Percentiles rank a stretch among this genome's conserved stretches.
Conservation (phyloP, 2,888 invertebrate genomes). For the Ganaspis brasiliensis region DNA sequence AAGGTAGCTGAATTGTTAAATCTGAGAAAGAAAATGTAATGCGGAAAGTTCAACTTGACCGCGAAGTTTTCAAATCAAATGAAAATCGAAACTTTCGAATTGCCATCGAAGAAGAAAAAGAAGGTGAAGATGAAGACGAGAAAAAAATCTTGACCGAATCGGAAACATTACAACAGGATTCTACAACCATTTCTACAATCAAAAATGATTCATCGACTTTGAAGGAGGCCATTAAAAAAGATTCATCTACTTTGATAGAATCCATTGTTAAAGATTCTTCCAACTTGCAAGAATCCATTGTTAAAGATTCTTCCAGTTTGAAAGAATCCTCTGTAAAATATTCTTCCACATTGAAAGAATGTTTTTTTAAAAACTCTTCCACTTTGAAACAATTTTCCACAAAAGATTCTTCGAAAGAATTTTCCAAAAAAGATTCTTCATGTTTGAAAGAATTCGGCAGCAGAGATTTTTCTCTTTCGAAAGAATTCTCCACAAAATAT, state of each 20-base stretch:
- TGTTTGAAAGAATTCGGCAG: background rate
- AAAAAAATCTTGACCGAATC: background rate
- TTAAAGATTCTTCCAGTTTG: background rate
- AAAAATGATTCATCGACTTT: background rate
- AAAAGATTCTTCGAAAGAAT: too few species aligned
- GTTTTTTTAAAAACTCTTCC: too few species aligned
- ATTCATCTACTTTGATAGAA: background rate
- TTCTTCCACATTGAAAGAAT: background rate
- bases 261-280: too few species aligned
- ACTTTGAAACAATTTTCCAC: too few species aligned
- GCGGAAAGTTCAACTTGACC: constrained; percentile 69
- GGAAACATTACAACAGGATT: too few species aligned
- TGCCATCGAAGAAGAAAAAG: constrained; percentile 69
- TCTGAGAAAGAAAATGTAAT: constrained; percentile 68
- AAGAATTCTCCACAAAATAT: background rate
- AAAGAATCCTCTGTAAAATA: background rate
- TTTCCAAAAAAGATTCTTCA: too few species aligned
- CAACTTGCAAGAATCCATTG: too few species aligned
- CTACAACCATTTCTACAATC: too few species aligned
- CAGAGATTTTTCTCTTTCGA: background rate
- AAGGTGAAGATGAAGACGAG: constrained; percentile 55
- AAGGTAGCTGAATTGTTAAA: background rate
- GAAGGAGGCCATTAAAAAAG: constrained; percentile 12
- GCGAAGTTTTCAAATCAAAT: constrained; percentile 60
- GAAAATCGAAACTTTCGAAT: constrained; percentile 64